Evolutionary conservation across 1,140 invertebrate genomes (phyloP).

Genomic region (Drosophila virilis): DNA sequence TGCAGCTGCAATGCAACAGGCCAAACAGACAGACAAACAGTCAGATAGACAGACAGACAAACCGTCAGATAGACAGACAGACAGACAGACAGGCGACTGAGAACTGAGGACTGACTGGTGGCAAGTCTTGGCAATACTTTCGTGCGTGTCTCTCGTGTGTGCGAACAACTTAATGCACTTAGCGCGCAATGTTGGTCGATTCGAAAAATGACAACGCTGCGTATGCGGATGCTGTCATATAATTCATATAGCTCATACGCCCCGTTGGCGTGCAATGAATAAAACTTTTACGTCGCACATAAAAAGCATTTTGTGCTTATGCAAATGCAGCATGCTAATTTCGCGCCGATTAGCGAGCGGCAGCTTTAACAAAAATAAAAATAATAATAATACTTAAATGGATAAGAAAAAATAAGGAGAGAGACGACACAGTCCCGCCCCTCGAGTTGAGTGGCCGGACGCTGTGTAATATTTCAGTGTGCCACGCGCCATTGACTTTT

Average conservation of each 20-base stretch:
- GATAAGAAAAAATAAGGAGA: constrained; percentile 7
- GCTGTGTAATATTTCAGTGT: constrained; percentile 73
- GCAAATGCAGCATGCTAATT: constrained; percentile 75
- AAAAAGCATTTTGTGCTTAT: constrained; percentile 60
- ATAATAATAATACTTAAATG: constrained; percentile 10
- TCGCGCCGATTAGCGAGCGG: constrained; percentile 59
- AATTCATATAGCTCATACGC: constrained; percentile 32
- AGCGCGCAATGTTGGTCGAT: constrained; percentile 62
- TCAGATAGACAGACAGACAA: neutral
- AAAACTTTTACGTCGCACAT: constrained; percentile 34
- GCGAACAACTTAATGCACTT: constrained; percentile 82
- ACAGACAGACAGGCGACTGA: neutral
- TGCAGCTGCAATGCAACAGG: constrained; percentile 63
- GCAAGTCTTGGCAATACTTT: constrained; percentile 45
- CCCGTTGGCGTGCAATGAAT: constrained; percentile 37
- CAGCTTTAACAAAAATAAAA: constrained; percentile 28
- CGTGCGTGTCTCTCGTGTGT: constrained; percentile 52
- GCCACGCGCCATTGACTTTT: constrained; percentile 79
- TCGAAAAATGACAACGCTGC: constrained; percentile 43
- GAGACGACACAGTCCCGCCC: constrained; percentile 1
- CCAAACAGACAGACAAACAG: constrained; percentile 1
- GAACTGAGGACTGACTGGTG: neutral
- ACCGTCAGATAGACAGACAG: neutral
- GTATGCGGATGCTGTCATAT: constrained; percentile 57
- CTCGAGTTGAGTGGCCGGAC: constrained; percentile 37